Evolutionary conservation across 1,140 invertebrate genomes (phyloP).

Genomic region (Mycetomoellerius zeteki): DNA sequence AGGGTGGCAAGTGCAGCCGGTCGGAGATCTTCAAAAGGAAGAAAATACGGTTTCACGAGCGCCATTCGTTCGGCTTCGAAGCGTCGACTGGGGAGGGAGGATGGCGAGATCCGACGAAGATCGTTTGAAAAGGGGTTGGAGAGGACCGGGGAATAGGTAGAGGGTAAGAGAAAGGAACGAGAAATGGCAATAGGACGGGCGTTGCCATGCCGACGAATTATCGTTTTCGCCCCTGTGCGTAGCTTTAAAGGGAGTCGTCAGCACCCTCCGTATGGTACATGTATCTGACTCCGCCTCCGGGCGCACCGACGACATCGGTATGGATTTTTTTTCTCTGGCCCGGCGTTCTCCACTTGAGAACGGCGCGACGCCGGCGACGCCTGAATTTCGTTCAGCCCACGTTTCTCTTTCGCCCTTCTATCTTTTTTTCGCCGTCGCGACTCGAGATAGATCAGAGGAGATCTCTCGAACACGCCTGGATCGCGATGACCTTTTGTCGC

Average conservation of each 20-base stretch:
- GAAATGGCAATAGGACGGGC: conserved; percentile 66
- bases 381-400: conserved; percentile 78
- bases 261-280: conserved; percentile 68
- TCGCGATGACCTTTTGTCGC: conserved; percentile 73
- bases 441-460: conserved; percentile 43
- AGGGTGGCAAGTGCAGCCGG: conserved; percentile 74
- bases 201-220: conserved; percentile 83
- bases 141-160: conserved; percentile 2
- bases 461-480: conserved; percentile 68
- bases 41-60: conserved; percentile 81
- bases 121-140: conserved; percentile 47
- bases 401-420: conserved; percentile 6
- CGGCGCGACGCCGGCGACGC: conserved; percentile 79
- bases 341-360: conserved; percentile 79
- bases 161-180: conserved; percentile 53
- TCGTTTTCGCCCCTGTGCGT: conserved; percentile 81
- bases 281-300: conserved; percentile 75
- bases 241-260: conserved; percentile 72
- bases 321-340: conserved; percentile 76
- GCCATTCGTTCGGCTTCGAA: conserved; percentile 78
- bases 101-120: conserved; percentile 35
- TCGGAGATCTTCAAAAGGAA: conserved; percentile 75
- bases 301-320: conserved; percentile 67
- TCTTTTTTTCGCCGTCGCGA: background rate
- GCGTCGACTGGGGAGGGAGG: conserved; percentile 35